phyloP scores from a whole-genome alignment of 1,140 invertebrate genomes.

The Cyclargus thomasi region DNA sequence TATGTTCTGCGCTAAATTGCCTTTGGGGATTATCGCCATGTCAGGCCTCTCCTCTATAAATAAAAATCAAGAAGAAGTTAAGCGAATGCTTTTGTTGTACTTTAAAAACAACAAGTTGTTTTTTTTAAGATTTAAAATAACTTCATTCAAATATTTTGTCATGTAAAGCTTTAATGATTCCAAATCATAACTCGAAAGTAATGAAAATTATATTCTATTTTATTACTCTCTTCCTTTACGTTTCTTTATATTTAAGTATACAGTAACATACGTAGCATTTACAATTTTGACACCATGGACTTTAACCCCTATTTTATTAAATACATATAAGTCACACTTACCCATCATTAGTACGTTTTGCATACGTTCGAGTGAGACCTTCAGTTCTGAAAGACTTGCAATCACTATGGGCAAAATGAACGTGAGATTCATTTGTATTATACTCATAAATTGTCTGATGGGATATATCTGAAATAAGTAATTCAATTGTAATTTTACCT shows the following conservation, averaged over 20 bases:
- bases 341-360: conserved; percentile 80
- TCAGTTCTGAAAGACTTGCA: conserved; percentile 78
- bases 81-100: no score
- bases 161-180: no score
- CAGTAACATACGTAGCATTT: no score
- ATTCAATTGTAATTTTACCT: background rate
- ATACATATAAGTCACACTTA: conserved; percentile 37
- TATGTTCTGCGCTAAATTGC: conserved; percentile 21
- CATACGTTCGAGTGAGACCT: conserved; percentile 81
- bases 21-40: conserved; percentile 27
- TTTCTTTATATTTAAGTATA: no score
- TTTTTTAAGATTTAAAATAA: no score
- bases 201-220: no score
- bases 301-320: background rate
- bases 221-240: no score
- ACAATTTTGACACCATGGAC: no score
- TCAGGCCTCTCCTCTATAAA: conserved; percentile 50
- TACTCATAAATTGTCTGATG: conserved; percentile 82
- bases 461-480: conserved; percentile 77
- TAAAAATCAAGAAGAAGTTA: no score
- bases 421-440: conserved; percentile 78
- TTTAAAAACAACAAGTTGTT: no score
- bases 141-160: no score
- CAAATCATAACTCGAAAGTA: no score
- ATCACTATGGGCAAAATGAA: conserved; percentile 85